Base-by-base conservation (phyloP, 2,797 vertebrate species). In the Apogon hyalosoma region DNA sequence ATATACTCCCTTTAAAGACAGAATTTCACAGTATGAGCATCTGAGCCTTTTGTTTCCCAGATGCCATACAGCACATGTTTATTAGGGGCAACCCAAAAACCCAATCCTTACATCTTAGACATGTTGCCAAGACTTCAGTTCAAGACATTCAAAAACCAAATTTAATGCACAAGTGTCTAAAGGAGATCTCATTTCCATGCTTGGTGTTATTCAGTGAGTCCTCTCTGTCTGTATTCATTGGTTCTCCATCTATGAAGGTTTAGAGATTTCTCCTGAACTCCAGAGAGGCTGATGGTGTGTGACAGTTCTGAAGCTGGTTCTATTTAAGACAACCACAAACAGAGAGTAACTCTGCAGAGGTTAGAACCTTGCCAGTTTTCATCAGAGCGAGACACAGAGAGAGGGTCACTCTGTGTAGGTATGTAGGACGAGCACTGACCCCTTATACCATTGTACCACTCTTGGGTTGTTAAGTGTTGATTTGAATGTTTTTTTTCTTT, bases 231-330 rank as follows among this genome's bases (percentile, higher is more conserved):
- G 42, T 74, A 75, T 73, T 67, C 75, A 88, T 85, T 39, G 49
- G 68, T 73, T 38, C 56, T 60, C 48, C 63, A 53, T 77, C 75
- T 31, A 15, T 77, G 79, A 83, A 38, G 67, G 70, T 80, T 79
- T 56, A 33, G 43, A 57, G 75, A 50, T 63, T 76, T 75, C 50
- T 58, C 42, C 79, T 63, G 72, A 54, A 47, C 63, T 55, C 67
- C 59, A 45, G 45, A 80, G 76, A 83, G 65, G 69, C 58, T 92
- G 89, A 93, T 91, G 67, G 66, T 86, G 82, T 86, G 89, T 92
- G 91, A 93, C 92, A 88, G 89, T 67, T 77, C 77, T 74, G 65
- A 72, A 71, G 83, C 90, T 92, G 92, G 89, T 90, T 91, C 84
- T 79, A 63, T 84, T 93, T 92, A 92, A 78, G 69, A 64, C 79